phyloP scores from a whole-genome alignment of 2,797 vertebrate genomes.

The Neosilurus mollespiculum region DNA sequence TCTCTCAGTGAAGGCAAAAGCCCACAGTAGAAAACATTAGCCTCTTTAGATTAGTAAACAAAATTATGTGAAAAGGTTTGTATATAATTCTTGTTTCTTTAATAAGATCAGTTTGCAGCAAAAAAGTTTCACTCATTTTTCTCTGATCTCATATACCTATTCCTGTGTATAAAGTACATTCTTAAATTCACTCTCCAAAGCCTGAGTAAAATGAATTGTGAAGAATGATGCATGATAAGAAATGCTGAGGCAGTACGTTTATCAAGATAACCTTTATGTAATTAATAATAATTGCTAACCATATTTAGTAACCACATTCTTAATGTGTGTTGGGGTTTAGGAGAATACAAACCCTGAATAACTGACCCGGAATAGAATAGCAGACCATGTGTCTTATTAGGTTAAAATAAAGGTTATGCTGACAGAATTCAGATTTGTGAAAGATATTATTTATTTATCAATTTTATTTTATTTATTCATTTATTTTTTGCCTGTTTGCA shows the following conservation, averaged over 20 bases:
- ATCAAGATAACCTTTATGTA: neutral
- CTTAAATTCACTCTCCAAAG: neutral
- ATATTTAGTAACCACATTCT: neutral
- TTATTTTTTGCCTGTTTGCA: too few species aligned
- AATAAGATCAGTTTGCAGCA: slow-evolving; percentile 2
- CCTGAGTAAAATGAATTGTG: slow-evolving; percentile 32
- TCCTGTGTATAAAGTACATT: neutral
- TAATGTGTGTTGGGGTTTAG: too few species aligned
- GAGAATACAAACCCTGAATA: neutral
- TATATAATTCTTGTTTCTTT: neutral
- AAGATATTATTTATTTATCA: neutral
- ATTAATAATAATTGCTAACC: neutral
- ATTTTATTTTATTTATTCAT: too few species aligned
- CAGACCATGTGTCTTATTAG: neutral
- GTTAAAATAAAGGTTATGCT: neutral
- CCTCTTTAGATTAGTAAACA: slow-evolving; percentile 17
- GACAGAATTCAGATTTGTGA: neutral
- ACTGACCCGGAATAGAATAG: neutral
- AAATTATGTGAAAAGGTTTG: slow-evolving; percentile 4
- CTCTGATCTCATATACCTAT: neutral
- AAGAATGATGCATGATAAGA: slow-evolving; percentile 9
- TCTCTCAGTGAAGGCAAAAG: slow-evolving; percentile 9
- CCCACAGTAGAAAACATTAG: neutral
- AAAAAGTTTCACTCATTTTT: neutral
- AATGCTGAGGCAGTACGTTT: neutral